Evolutionary conservation across 2,888 invertebrate genomes (phyloP).

Genomic region (Drosophila buzzatii): DNA sequence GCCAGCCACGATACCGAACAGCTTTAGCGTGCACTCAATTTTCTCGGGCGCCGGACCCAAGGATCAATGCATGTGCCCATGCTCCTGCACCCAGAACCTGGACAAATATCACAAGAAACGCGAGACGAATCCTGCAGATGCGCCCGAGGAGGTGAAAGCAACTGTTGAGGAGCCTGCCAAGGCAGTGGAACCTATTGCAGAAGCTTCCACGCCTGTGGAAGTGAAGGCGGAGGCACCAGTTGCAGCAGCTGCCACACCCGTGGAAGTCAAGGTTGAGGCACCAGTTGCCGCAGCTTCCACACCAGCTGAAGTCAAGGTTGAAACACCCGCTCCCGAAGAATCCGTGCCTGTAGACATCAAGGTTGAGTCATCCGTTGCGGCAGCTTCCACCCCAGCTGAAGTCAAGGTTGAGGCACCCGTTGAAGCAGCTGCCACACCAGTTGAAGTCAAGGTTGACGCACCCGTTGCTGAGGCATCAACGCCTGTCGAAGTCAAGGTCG

Average conservation of each 20-base stretch:
- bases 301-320: slow-evolving; percentile 23
- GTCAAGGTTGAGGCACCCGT: slow-evolving; percentile 26
- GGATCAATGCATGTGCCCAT: slow-evolving; percentile 84
- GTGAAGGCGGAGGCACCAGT: slow-evolving; percentile 27
- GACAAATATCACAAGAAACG: slow-evolving; percentile 79
- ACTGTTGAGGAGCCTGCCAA: slow-evolving; percentile 29
- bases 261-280: slow-evolving; percentile 32
- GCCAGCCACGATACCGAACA: slow-evolving; percentile 76
- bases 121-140: slow-evolving; percentile 52
- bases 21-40: slow-evolving; percentile 76
- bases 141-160: slow-evolving; percentile 11
- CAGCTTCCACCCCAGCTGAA: slow-evolving; percentile 13
- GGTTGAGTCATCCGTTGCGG: slow-evolving; percentile 23
- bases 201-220: slow-evolving; percentile 17
- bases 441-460: slow-evolving; percentile 35
- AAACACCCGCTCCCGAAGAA: slow-evolving; percentile 25
- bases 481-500: slow-evolving; percentile 26
- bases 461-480: slow-evolving; percentile 17
- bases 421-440: slow-evolving; percentile 26
- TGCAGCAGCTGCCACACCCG: slow-evolving; percentile 28
- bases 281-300: slow-evolving; percentile 23
- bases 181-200: slow-evolving; percentile 26
- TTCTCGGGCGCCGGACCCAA: slow-evolving; percentile 73
- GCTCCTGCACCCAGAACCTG: slow-evolving; percentile 83
- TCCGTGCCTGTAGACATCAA: slow-evolving; percentile 33